phyloP scores from a whole-genome alignment of 2,888 invertebrate species.

The Acholoe squamosa region DNA sequence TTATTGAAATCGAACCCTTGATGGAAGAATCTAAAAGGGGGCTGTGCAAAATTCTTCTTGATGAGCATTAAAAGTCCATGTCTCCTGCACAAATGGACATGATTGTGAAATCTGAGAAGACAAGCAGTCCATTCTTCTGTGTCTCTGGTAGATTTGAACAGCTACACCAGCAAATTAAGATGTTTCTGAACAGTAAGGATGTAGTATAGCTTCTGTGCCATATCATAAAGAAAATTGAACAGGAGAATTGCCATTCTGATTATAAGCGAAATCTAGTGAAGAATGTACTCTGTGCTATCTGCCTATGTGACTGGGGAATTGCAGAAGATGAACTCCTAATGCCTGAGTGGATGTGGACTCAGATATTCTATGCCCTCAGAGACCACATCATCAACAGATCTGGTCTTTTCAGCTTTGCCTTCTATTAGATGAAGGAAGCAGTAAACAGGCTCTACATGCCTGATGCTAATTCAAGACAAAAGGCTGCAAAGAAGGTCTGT shows the following conservation, averaged over 20 bases:
- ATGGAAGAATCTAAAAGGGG: not conserved
- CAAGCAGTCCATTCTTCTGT: conserved; percentile 14
- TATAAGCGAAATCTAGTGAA: conserved; percentile 15
- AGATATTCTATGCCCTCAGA: not conserved
- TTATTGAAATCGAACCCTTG: conserved; percentile 1
- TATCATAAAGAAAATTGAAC: conserved; percentile 5
- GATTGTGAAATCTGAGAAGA: conserved; percentile 33
- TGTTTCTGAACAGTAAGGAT: conserved; percentile 7
- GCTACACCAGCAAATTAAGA: conserved; percentile 24
- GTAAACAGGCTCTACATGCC: conserved; percentile 24
- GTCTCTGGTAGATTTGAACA: not conserved
- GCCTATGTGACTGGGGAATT: conserved; percentile 1
- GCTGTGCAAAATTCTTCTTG: conserved; percentile 10
- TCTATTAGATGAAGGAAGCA: not conserved
- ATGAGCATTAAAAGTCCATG: conserved; percentile 28
- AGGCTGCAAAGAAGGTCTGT: conserved; percentile 2
- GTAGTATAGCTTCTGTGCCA: not conserved
- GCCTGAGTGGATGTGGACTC: not conserved
- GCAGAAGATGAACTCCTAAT: conserved; percentile 19
- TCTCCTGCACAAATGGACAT: not conserved
- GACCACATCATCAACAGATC: not conserved
- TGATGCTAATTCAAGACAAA: not conserved
- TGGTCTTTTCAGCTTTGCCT: conserved; percentile 33
- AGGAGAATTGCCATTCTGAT: conserved; percentile 1
- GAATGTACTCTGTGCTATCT: conserved; percentile 40